Evolutionary conservation across 1,140 invertebrate genomes (phyloP), one percentile per base, ranked within the genome.

Genomic region (Papilio xuthus): DNA sequence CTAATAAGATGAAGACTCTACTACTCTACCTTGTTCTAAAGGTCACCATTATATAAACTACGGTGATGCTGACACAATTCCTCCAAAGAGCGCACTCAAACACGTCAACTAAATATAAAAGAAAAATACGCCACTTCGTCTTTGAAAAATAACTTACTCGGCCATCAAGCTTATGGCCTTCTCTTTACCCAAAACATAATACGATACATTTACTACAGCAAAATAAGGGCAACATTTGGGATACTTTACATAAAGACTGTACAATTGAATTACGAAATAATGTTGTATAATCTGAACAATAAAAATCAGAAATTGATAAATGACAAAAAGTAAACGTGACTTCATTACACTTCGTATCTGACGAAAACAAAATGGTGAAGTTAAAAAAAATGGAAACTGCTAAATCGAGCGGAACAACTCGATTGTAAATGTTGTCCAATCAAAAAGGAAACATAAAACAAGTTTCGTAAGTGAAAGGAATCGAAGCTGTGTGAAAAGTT

Each of bases 391-490:
- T 32, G 23, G 47, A 75, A 75, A 53, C 73, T 75, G 73, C 44
- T 56, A 75, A 75, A 75, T 75, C 47, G 47, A 75, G 73, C 47
- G 73, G 47, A 75, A 75, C 50, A 67, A 67, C 60, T 67, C 13
- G 60, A 67, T 67, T 26, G 26, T 73, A 50, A 28, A 18, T 75
- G 73, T 75, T 42, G 44, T 56, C 28, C 18, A 23, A 53, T 75
- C n/a, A 56, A 75, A 56, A 75, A 75, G 73, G 73, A 75, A 75
- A 56, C 73, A 75, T 53, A 32, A 75, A 56, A 75, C 73, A 75
- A 56, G 73, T 75, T 75, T 75, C 28, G 32, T 56, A 75, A 75
- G 73, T 75, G 73, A 75, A 75, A 75, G 73, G 73, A 56, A 75
- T 32, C 47, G 10, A 37, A 56, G 73, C 23, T 53, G n/a, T 53